These are phyloP conservation scores for Trichosurus vulpecula DNA, from an alignment of 2,797 vertebrate species.

Conservation along the genomic window DNA sequence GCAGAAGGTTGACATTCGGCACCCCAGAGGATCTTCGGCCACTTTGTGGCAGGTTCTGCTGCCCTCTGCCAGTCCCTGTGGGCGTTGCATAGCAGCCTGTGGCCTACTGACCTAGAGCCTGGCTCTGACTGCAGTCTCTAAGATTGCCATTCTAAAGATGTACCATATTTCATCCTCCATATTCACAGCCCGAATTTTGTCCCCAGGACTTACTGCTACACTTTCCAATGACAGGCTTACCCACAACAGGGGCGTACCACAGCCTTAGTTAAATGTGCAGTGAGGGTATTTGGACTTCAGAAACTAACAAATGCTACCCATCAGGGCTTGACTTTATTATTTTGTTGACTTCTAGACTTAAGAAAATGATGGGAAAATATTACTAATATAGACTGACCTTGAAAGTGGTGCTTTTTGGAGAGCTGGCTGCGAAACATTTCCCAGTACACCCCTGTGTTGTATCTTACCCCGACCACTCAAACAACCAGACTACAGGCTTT, in stretches of 20 bases:
- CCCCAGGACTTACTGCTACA: neutral
- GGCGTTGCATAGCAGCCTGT: neutral
- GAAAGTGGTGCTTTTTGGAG: neutral
- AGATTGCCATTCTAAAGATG: neutral
- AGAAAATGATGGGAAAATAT: neutral
- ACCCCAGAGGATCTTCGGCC: neutral
- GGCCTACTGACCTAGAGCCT: neutral
- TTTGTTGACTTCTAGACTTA: neutral
- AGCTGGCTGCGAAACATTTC: neutral
- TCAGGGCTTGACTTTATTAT: neutral
- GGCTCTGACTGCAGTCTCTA: neutral
- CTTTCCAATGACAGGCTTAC: neutral
- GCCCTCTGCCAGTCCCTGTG: neutral
- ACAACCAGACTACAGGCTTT: no score
- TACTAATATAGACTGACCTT: neutral
- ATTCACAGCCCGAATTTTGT: neutral
- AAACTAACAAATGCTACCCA: neutral
- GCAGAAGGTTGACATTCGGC: neutral
- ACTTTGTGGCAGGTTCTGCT: no score
- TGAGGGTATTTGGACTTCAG: no score
- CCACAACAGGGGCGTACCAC: neutral
- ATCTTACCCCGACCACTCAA: neutral
- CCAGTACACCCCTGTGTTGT: neutral
- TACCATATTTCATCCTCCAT: neutral
- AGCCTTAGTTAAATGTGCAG: neutral